Evolutionary conservation across 1,140 invertebrate genomes (phyloP).

Genomic region (Tachypleus tridentatus): DNA sequence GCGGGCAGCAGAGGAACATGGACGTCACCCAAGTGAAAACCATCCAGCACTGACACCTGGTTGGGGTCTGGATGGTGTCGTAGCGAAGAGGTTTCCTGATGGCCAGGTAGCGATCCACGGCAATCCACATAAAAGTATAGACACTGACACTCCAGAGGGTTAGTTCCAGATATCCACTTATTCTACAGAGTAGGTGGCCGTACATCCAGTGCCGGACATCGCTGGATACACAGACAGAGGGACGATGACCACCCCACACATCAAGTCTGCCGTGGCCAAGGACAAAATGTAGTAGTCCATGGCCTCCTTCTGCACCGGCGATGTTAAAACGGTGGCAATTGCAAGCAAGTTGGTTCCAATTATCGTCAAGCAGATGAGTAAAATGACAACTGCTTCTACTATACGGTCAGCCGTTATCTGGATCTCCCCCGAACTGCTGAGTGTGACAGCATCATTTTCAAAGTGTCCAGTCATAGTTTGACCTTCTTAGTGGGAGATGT

Average conservation of each 20-base stretch:
- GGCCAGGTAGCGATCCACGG: slow-evolving; percentile 84
- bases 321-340: slow-evolving; percentile 76
- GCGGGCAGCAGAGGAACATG: slow-evolving; percentile 73
- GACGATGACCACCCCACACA: slow-evolving; percentile 75
- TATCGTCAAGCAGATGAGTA: slow-evolving; percentile 70
- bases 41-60: slow-evolving; percentile 92
- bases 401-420: slow-evolving; percentile 3
- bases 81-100: slow-evolving; percentile 85
- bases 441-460: too few species aligned
- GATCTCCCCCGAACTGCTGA: too few species aligned
- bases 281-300: slow-evolving; percentile 88
- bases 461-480: too few species aligned
- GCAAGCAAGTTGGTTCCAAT: slow-evolving; percentile 78
- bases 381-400: slow-evolving; percentile 60
- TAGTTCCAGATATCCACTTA: slow-evolving; percentile 81
- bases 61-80: slow-evolving; percentile 82
- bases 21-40: slow-evolving; percentile 93
- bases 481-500: too few species aligned
- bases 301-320: slow-evolving; percentile 79
- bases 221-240: slow-evolving; percentile 87
- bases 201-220: slow-evolving; percentile 62
- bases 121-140: slow-evolving; percentile 95
- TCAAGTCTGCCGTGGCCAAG: slow-evolving; percentile 75
- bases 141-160: slow-evolving; percentile 81
- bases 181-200: slow-evolving; percentile 67